Evolutionary conservation across 2,113 vertebrate genomes (phyloP).

Genomic region (Chaenogobius annularis): DNA sequence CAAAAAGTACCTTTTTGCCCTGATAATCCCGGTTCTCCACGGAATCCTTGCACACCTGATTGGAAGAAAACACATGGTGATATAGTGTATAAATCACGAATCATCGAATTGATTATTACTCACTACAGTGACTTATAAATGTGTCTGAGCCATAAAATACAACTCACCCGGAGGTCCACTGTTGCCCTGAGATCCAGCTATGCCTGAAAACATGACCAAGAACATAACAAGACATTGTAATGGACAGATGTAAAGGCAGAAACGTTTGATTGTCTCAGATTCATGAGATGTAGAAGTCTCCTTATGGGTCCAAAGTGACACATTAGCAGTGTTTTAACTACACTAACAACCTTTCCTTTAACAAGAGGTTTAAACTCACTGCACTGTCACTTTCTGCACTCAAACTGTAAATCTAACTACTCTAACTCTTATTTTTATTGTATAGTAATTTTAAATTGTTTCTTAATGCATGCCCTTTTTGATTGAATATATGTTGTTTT

Average conservation of each 20-base stretch:
- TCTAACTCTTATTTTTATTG: too few relatives aligned
- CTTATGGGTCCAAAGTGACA: not conserved
- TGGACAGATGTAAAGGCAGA: not conserved
- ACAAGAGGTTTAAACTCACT: too few relatives aligned
- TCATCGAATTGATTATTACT: not conserved
- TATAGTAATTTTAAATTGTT: too few relatives aligned
- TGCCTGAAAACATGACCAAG: conserved; percentile 65
- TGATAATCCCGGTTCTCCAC: conserved; percentile 85
- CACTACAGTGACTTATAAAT: not conserved
- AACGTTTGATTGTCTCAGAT: not conserved
- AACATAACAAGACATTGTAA: not conserved
- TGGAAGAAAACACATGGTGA: conserved; percentile 36
- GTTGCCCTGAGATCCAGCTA: conserved; percentile 75
- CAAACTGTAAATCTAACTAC: too few relatives aligned
- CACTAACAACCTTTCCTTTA: not conserved
- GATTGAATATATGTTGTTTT: too few relatives aligned
- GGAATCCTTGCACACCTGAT: conserved; percentile 86
- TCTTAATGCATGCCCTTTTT: too few relatives aligned
- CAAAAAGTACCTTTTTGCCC: conserved; percentile 85
- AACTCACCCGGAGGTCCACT: conserved; percentile 62
- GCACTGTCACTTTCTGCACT: too few relatives aligned
- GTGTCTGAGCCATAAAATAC: not conserved
- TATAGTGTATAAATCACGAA: not conserved
- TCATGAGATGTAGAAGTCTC: not conserved
- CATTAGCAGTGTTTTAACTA: not conserved